Evolutionary conservation across 23 tunicate species (phyloP).

Genomic region (Ciona savignyi): DNA sequence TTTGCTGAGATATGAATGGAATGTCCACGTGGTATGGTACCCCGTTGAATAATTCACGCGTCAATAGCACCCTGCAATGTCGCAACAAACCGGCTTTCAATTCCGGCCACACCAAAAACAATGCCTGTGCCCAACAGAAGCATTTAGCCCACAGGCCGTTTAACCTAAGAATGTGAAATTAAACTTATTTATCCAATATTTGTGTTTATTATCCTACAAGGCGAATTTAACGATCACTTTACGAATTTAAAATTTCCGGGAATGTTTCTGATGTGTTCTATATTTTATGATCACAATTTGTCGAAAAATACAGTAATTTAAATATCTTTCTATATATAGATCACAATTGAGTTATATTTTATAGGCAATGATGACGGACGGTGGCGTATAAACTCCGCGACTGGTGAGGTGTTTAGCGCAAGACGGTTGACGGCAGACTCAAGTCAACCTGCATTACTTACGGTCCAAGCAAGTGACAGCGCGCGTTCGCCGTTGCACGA

Average conservation of each 20-base stretch:
- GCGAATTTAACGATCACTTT: too few relatives aligned
- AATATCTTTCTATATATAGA: too few relatives aligned
- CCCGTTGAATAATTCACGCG: background rate
- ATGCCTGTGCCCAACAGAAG: too few relatives aligned
- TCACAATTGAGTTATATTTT: background rate
- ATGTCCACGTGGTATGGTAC: background rate
- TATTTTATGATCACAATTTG: too few relatives aligned
- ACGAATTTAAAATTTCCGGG: too few relatives aligned
- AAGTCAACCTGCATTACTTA: background rate
- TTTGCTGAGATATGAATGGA: background rate
- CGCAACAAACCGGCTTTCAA: background rate
- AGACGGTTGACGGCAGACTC: background rate
- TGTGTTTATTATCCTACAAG: too few relatives aligned
- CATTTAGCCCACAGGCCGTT: too few relatives aligned
- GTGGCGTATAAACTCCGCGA: constrained; percentile 50
- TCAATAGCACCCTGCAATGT: background rate
- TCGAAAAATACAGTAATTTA: too few relatives aligned
- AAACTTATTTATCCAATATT: too few relatives aligned
- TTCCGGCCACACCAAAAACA: too few relatives aligned
- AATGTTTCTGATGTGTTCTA: too few relatives aligned
- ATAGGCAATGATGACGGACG: constrained; percentile 33
- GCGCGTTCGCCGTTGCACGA: constrained; percentile 10
- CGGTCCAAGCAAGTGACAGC: constrained; percentile 43
- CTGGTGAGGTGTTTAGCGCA: constrained; percentile 34
- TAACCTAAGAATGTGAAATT: too few relatives aligned